Base-by-base conservation (phyloP, 53 echinoderm and acorn worm species). In the Hippasteria phrygiana region DNA sequence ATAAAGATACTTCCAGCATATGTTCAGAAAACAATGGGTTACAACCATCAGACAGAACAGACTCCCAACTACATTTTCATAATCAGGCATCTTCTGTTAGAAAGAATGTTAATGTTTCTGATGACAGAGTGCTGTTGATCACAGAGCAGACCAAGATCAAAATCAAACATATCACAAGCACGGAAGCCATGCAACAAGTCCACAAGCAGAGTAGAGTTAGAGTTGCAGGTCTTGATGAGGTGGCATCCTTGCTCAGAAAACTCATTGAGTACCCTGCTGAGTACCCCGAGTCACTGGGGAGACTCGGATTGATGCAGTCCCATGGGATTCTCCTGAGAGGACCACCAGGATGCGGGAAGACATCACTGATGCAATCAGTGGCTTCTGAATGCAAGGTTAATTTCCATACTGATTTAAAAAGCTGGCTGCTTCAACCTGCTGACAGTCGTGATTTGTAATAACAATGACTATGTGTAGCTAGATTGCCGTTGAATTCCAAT, bases 291-390 rank as follows among this genome's bases (percentile, higher is more conserved):
- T 74, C 89, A 22, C 75, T 93, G n/a, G 78, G 39, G 34, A 67
- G 69, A 41, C 80, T 93, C 1, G 71, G 86, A 11, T 34, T 93
- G n/a, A 54, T 74, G 46, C 66, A 76, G 42, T 84, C 89, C 4
- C 89, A 93, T 40, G 93, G 89, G 2, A 89, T 93, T 42, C 75
- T 93, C 5, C 37, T 93, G n/a, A 76, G 85, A 48, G 93, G 93
- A 48, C 93, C 93, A 2, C 89, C 93, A 1, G 92, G 93, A 31
- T 89, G 89, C 12, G 93, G 93, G n/a, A 93, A 93, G 88, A 89
- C 93, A 37, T 88, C 89, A 10, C 78, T 93, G 22, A 77, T 93
- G 39, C 75, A 89, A 18, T 65, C 85, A 43, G 89, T 93, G 26
- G 83, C 88, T 22, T 37, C 76, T 29, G 77, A 93, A 67, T 93